phyloP scores from a whole-genome alignment of 2,888 invertebrate genomes.

The Escarpia spicata region DNA sequence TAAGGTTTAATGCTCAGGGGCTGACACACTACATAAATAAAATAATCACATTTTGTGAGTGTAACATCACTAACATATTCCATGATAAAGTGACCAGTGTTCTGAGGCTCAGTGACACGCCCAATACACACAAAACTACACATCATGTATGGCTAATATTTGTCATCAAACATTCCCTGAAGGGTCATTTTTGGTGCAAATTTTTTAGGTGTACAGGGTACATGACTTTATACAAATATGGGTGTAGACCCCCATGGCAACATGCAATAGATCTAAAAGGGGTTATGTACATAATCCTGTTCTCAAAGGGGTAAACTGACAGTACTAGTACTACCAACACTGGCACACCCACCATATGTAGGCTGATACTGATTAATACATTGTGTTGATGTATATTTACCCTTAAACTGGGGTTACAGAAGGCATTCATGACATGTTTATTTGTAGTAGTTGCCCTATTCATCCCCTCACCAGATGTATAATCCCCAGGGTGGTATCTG shows the following conservation, averaged over 20 bases:
- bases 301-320: background rate
- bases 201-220: background rate
- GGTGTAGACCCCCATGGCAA: background rate
- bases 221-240: background rate
- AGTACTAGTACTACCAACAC: background rate
- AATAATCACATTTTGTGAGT: background rate
- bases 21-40: background rate
- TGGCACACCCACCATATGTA: background rate
- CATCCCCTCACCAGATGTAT: background rate
- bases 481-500: background rate
- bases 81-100: background rate
- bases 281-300: background rate
- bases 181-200: background rate
- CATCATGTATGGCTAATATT: background rate
- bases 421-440: slow-evolving; percentile 3
- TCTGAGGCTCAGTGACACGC: background rate
- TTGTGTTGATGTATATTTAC: background rate
- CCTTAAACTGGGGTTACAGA: background rate
- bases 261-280: background rate
- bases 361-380: background rate
- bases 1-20: background rate
- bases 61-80: background rate
- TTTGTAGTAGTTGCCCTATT: background rate
- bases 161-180: background rate
- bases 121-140: background rate